Percentiles rank a stretch among this genome's conserved stretches.
phyloP scores from a whole-genome alignment of 2,888 invertebrate genomes.

The Clitarchus hookeri region DNA sequence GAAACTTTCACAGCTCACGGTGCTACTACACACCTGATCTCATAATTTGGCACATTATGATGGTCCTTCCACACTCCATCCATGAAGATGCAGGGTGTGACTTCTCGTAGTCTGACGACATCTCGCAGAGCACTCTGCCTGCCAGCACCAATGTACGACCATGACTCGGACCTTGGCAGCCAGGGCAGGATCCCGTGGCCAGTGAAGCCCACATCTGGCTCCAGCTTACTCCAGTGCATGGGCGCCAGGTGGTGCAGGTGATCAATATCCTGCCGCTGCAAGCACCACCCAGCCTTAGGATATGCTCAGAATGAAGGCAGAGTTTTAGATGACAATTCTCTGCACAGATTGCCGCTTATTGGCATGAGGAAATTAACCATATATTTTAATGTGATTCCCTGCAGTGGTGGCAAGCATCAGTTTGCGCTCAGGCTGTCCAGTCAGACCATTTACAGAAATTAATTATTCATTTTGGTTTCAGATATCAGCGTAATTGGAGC shows the following conservation, averaged over 20 bases:
- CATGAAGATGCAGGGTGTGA: conserved; percentile 74
- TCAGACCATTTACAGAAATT: no score
- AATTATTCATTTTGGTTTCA: no score
- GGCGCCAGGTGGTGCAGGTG: conserved; percentile 70
- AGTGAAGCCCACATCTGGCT: conserved; percentile 51
- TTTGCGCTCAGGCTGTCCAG: no score
- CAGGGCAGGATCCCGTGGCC: conserved; percentile 63
- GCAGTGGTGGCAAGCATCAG: no score
- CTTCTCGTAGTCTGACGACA: conserved; percentile 64
- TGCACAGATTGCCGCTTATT: no score
- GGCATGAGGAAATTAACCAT: no score
- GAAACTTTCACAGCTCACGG: conserved; percentile 16
- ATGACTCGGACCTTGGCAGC: conserved; percentile 62
- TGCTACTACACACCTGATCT: conserved; percentile 57
- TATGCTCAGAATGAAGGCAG: no score
- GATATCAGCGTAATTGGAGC: no score
- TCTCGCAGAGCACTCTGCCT: conserved; percentile 62
- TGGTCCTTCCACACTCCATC: conserved; percentile 71
- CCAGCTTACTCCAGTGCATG: conserved; percentile 65
- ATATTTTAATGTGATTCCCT: no score
- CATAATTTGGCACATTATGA: conserved; percentile 66
- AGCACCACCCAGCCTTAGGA: background rate
- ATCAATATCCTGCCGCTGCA: conserved; percentile 48
- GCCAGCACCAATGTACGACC: conserved; percentile 56
- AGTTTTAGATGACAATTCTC: no score